Conservation (phyloP, 2,797 vertebrate genomes). For the Urocyon cinereoargenteus region DNA sequence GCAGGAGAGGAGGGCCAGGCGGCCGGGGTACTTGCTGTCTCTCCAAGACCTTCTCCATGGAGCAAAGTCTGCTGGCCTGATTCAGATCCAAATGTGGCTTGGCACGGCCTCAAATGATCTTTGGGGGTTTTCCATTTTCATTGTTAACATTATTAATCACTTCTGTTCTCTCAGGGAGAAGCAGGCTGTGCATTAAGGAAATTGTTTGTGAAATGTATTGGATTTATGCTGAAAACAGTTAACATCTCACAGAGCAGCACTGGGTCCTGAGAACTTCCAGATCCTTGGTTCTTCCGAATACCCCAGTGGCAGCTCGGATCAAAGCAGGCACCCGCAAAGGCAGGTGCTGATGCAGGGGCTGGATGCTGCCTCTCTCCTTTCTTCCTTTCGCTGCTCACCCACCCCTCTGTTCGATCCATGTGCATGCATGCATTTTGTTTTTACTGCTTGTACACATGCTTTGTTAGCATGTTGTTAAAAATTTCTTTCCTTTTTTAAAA, state of each 20-base stretch:
- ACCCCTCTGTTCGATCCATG: neutral
- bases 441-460: rapidly evolving
- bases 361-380: rapidly evolving
- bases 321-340: rapidly evolving
- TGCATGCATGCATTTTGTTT: rapidly evolving
- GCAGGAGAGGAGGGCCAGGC: rapidly evolving
- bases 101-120: rapidly evolving
- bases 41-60: rapidly evolving
- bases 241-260: rapidly evolving
- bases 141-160: neutral
- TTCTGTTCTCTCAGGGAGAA: neutral
- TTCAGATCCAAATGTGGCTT: too few relatives aligned
- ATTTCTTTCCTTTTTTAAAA: neutral
- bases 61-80: rapidly evolving
- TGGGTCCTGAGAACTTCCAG: rapidly evolving
- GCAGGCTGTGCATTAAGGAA: neutral
- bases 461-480: rapidly evolving
- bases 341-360: rapidly evolving
- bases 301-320: rapidly evolving
- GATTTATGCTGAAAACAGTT: neutral
- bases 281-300: neutral
- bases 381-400: neutral
- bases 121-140: neutral
- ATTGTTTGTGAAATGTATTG: neutral
- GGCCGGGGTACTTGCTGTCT: neutral